phyloP scores from a whole-genome alignment of 2,888 invertebrate genomes.

The Drosophila acutilabella region DNA sequence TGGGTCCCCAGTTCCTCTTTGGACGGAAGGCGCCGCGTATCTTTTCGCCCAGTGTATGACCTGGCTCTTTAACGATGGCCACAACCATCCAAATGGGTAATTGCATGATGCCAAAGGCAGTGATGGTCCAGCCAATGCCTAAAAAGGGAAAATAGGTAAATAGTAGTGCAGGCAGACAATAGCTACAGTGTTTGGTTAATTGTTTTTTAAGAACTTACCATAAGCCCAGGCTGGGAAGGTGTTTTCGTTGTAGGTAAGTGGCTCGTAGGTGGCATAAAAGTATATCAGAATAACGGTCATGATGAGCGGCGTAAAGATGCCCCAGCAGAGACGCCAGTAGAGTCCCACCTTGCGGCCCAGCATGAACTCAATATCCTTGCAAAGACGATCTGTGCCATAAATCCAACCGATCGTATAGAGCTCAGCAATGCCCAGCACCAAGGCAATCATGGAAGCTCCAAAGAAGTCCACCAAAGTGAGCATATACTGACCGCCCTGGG shows the following conservation, averaged over 20 bases:
- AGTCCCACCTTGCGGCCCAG: slow-evolving; percentile 88
- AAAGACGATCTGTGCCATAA: slow-evolving; percentile 89
- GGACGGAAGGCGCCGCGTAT: slow-evolving; percentile 85
- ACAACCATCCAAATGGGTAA: slow-evolving; percentile 85
- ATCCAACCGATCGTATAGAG: slow-evolving; percentile 90
- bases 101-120: slow-evolving; percentile 86
- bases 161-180: no score
- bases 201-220: slow-evolving; percentile 83
- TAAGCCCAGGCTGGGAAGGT: slow-evolving; percentile 88
- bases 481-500: slow-evolving; percentile 90
- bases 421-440: slow-evolving; percentile 89
- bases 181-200: no score
- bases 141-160: not conserved
- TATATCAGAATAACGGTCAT: slow-evolving; percentile 90
- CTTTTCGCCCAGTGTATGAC: slow-evolving; percentile 79
- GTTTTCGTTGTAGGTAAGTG: slow-evolving; percentile 87
- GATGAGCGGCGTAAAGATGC: slow-evolving; percentile 89
- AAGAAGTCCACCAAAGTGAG: slow-evolving; percentile 90
- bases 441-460: slow-evolving; percentile 91
- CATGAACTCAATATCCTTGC: slow-evolving; percentile 93
- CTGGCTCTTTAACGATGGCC: slow-evolving; percentile 81
- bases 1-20: slow-evolving; percentile 87
- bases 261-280: slow-evolving; percentile 88
- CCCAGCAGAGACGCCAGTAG: slow-evolving; percentile 94
- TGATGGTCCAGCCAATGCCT: slow-evolving; percentile 86